phyloP scores from a whole-genome alignment of 1,140 invertebrate species.

The Octopus sinensis region DNA sequence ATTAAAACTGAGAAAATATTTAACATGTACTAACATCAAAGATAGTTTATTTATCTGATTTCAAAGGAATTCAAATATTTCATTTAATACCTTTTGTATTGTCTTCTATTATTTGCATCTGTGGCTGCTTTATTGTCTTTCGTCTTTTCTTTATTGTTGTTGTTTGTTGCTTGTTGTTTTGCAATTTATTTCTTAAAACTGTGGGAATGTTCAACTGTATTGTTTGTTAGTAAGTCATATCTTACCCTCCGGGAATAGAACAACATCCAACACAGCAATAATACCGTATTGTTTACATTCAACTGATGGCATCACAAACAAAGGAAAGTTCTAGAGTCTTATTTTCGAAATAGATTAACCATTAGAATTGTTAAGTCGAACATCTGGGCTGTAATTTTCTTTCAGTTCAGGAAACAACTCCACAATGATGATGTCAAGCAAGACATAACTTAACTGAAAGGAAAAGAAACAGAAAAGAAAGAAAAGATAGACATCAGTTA shows the following conservation, averaged over 20 bases:
- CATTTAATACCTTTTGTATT: no score
- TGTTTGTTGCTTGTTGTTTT: no score
- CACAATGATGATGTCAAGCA: conserved; percentile 46
- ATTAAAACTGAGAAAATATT: no score
- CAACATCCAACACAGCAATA: not conserved
- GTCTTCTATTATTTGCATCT: no score
- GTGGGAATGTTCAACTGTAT: not conserved
- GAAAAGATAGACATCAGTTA: no score
- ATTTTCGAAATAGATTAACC: not conserved
- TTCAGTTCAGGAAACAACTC: conserved; percentile 51
- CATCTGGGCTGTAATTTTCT: conserved; percentile 11
- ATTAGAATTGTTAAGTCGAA: not conserved
- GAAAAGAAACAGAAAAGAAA: conserved; percentile 18
- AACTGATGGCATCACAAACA: not conserved
- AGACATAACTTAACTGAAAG: conserved; percentile 49
- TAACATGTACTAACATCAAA: no score
- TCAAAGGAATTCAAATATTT: no score
- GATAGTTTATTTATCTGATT: no score
- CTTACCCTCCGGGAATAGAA: not conserved
- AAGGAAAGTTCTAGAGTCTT: not conserved
- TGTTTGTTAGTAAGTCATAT: not conserved
- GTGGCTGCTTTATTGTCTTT: no score
- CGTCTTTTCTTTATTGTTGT: no score
- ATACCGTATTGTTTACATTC: not conserved
- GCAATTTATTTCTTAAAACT: not conserved